Percentiles rank a stretch among this genome's conserved stretches.
phyloP scores from a whole-genome alignment of 2,797 vertebrate genomes.

The Enteromius radiatus region DNA sequence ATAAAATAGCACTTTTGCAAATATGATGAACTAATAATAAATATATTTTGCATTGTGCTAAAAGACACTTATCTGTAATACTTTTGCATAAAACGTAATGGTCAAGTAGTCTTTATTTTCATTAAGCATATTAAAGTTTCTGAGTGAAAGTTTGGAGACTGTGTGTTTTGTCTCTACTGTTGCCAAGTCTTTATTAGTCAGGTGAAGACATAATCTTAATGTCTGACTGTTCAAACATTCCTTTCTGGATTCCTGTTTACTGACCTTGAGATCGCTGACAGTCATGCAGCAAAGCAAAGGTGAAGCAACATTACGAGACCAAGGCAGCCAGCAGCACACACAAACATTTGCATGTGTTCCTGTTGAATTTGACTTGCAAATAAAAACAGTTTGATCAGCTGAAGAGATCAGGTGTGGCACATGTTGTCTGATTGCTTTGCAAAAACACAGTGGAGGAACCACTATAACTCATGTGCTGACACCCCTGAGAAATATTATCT shows the following conservation, averaged over 20 bases:
- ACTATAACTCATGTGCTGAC: slow-evolving; percentile 6
- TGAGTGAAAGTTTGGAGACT: not conserved
- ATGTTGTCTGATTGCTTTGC: not conserved
- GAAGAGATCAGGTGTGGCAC: not conserved
- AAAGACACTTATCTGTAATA: not conserved
- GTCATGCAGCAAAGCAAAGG: not conserved
- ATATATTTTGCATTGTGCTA: not conserved
- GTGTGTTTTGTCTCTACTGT: not conserved
- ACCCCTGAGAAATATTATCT: slow-evolving; percentile 5
- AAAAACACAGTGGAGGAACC: not conserved
- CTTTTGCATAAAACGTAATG: not conserved
- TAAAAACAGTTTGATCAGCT: slow-evolving; percentile 3
- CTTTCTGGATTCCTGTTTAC: slow-evolving; percentile 3
- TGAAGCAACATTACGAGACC: not conserved
- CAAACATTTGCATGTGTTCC: slow-evolving; percentile 39
- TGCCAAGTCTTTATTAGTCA: not conserved
- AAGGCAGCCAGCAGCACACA: not conserved
- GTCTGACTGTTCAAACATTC: slow-evolving; percentile 22
- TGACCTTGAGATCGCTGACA: slow-evolving; percentile 28
- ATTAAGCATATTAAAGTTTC: not conserved
- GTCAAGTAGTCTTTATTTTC: not conserved
- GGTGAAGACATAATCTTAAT: slow-evolving; percentile 29
- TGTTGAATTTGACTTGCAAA: slow-evolving; percentile 58
- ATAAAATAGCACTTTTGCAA: too few species aligned
- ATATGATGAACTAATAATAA: too few species aligned